Conservation (phyloP, 1,140 invertebrate genomes). For the Zaprionus africanus region DNA sequence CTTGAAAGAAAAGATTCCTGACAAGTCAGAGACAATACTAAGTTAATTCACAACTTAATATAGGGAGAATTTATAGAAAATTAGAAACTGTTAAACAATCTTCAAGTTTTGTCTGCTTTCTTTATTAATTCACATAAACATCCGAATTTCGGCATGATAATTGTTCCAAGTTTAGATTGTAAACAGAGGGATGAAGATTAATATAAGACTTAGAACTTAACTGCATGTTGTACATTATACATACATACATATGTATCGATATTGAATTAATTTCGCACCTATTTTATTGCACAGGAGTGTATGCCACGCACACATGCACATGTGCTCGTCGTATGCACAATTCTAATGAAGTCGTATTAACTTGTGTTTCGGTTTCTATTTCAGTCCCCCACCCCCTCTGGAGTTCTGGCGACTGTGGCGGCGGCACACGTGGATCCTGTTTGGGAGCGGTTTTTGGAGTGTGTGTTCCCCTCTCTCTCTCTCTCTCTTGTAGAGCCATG, state of each 20-base stretch:
- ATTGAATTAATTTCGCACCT: background rate
- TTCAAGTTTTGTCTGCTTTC: background rate
- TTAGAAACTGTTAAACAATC: too few species aligned
- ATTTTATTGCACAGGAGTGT: background rate
- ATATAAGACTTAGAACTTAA: background rate
- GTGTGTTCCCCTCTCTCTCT: background rate
- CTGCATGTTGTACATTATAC: background rate
- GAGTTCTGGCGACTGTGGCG: constrained; percentile 4
- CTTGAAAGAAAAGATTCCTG: too few species aligned
- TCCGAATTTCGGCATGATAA: background rate
- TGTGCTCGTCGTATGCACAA: background rate
- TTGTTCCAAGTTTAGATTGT: background rate
- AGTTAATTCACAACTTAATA: too few species aligned
- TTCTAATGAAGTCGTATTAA: constrained; percentile 8
- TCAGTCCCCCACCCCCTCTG: background rate
- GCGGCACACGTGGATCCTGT: constrained; percentile 21
- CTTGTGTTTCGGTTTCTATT: constrained; percentile 19
- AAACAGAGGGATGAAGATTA: background rate
- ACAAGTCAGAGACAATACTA: too few species aligned
- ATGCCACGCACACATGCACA: background rate
- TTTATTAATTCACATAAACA: background rate
- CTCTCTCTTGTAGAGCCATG: constrained; percentile 6
- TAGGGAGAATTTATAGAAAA: too few species aligned
- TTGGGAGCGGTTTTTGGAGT: constrained; percentile 17
- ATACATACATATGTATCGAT: too few species aligned